phyloP scores from a whole-genome alignment of 2,797 vertebrate genomes.

The Denticeps clupeoides region DNA sequence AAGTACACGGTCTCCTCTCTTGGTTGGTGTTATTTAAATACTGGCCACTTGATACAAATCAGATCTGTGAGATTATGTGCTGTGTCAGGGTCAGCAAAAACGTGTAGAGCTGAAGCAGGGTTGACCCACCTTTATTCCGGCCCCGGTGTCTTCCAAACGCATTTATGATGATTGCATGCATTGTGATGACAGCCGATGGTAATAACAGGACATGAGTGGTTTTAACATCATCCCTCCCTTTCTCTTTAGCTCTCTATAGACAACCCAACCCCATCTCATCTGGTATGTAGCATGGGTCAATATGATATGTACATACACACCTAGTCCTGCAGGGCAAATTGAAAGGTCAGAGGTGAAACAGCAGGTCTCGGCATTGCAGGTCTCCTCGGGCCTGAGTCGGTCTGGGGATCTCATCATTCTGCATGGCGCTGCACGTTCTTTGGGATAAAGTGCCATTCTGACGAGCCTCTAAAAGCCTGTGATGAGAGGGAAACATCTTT shows the following conservation, averaged over 20 bases:
- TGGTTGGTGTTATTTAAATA: conserved; percentile 46
- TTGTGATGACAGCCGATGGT: conserved; percentile 60
- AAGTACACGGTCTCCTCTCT: too few relatives aligned
- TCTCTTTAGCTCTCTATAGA: conserved; percentile 48
- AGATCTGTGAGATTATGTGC: conserved; percentile 53
- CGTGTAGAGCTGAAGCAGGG: conserved; percentile 61
- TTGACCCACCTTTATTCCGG: conserved; percentile 54
- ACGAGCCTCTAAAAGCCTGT: conserved; percentile 48
- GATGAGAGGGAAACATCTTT: conserved; percentile 45
- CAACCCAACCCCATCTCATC: conserved; percentile 41
- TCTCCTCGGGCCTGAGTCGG: background rate
- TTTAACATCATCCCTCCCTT: conserved; percentile 18
- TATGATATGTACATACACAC: conserved; percentile 44
- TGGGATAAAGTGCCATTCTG: conserved; percentile 6
- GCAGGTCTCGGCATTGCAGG: conserved; percentile 37
- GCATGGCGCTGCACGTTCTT: conserved; percentile 5
- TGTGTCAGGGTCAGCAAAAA: conserved; percentile 60
- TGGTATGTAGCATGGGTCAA: conserved; percentile 46
- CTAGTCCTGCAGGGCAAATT: conserved; percentile 36
- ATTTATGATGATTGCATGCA: conserved; percentile 57
- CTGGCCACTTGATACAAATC: conserved; percentile 56
- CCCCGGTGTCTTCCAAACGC: conserved; percentile 40
- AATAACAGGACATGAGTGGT: too few relatives aligned
- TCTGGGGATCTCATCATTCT: conserved; percentile 9
- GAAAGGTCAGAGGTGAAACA: conserved; percentile 27